These are phyloP conservation scores for Myocastor coypus DNA, from an alignment of 2,113 vertebrate genomes.

Conservation along the genomic window DNA sequence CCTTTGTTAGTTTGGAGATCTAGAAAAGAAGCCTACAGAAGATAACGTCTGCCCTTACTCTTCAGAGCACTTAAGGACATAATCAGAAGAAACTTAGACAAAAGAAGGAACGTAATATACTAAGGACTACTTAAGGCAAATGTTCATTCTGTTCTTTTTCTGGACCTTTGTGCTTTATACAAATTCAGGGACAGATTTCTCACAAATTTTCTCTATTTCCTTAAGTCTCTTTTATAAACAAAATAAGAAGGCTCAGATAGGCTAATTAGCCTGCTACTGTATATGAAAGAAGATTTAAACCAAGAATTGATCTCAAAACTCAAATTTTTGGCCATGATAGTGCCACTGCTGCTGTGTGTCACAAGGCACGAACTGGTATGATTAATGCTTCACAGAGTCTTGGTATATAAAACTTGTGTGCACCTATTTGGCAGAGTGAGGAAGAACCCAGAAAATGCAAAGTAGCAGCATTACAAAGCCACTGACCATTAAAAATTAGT, in stretches of 20 bases:
- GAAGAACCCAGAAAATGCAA: neutral
- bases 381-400: neutral
- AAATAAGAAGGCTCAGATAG: slow-evolving; percentile 24
- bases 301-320: neutral
- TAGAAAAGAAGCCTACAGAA: neutral
- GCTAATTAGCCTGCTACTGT: neutral
- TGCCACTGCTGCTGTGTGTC: neutral
- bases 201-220: neutral
- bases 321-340: neutral
- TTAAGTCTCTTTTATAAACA: neutral
- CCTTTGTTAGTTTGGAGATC: neutral
- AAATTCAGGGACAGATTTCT: neutral
- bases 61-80: neutral
- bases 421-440: neutral
- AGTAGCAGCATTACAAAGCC: neutral
- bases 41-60: neutral
- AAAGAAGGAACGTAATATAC: neutral
- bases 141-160: neutral
- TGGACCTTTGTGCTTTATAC: neutral
- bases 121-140: neutral
- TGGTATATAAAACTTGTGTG: neutral
- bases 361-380: neutral
- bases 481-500: neutral
- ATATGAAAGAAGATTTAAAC: neutral
- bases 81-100: neutral